Evolutionary conservation across 2,113 vertebrate species (phyloP), one percentile per base, ranked within the genome.

Genomic region (Heptranchias perlo): DNA sequence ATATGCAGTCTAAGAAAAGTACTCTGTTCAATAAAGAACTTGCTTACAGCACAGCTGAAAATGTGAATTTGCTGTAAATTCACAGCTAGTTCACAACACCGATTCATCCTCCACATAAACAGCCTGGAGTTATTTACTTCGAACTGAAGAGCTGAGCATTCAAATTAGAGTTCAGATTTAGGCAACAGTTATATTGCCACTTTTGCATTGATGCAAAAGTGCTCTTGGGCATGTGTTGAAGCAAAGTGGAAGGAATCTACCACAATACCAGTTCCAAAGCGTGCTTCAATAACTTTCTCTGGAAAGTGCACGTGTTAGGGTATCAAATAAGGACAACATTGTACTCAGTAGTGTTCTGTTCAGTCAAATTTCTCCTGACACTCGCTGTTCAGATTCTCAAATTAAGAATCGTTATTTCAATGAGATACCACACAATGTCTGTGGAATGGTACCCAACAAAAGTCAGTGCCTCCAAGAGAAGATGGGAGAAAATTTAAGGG

Each of bases 151-250:
- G 54, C 39, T 92, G 4, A 39, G 23, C 89, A 93, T 62, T 93
- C 54, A 64, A 64, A 39, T 93, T 64, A 39, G 3, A n/a, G 39
- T 93, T 62, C 58, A 82, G 76, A 44, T 82, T 82, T 44, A 39
- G 31, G 76, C 44, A 82, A 76, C 69, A 82, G 76, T 82, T 82
- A 82, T 82, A n/a, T 82, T 82, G n/a, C 76, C 76, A 82, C 76
- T 82, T 39, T 44, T 82, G 39, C n/a, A 44, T 82, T 82, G 76
- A 82, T 82, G 76, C n/a, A 44, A n/a, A 82, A 44, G 35, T 44
- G 5, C 69, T 6, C 28, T 76, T 76, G 28, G 28, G 69, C 31
- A 18, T 21, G n/a, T 39, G 76, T n/a, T 82, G 39, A 82, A 82
- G 39, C 11, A 82, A 82, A 82, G 76, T n/a, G 76, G 11, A 35